These are phyloP conservation scores for Leucophenga montana DNA, from an alignment of 2,888 invertebrate species.

Conservation along the genomic window DNA sequence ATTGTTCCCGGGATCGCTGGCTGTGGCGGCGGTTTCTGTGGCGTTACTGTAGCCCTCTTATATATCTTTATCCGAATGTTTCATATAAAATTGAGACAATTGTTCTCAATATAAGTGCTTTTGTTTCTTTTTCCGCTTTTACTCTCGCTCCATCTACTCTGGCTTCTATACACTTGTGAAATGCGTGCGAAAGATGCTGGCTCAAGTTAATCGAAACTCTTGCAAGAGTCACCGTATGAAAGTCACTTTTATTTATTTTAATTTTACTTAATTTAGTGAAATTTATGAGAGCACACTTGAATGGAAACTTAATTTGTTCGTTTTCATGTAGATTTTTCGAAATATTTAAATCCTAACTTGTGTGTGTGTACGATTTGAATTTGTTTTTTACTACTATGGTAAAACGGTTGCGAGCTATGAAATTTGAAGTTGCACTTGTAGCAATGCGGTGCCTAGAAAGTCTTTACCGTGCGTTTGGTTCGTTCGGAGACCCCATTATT, in stretches of 20 bases:
- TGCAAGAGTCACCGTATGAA: conserved; percentile 6
- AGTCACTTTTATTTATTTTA: conserved; percentile 29
- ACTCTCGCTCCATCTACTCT: not conserved
- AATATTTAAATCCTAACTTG: not conserved
- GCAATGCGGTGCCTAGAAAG: too few species aligned
- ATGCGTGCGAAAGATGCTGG: conserved; percentile 22
- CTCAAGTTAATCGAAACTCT: conserved; percentile 3
- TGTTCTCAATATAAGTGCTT: not conserved
- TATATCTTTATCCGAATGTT: too few species aligned
- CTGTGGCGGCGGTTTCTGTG: not conserved
- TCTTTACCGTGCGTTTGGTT: too few species aligned
- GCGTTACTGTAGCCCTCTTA: conserved; percentile 6
- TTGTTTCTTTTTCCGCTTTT: too few species aligned
- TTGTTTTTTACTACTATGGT: too few species aligned
- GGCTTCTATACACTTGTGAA: not conserved
- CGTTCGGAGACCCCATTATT: too few species aligned
- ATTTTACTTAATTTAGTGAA: conserved; percentile 27
- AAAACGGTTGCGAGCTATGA: too few species aligned
- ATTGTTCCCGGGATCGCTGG: not conserved
- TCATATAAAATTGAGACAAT: conserved; percentile 18
- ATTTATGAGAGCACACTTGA: conserved; percentile 4
- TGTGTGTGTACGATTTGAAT: too few species aligned
- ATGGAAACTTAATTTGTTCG: not conserved
- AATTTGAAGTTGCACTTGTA: too few species aligned
- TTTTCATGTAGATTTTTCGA: not conserved